Base-by-base conservation (phyloP, 2,113 vertebrate genomes). In the Laticauda colubrina region DNA sequence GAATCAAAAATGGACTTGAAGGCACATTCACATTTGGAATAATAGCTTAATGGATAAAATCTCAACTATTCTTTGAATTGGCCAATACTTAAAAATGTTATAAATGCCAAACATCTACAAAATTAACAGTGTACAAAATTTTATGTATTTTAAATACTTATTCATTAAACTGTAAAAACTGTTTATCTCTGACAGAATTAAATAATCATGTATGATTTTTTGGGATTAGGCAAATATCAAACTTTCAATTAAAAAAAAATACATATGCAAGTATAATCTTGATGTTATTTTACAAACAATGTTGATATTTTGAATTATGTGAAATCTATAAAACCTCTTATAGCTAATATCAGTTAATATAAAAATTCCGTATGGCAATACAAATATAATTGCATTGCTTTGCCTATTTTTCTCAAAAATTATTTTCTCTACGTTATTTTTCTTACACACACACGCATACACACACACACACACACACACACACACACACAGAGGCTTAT, bases 401-500 rank as follows among this genome's bases (percentile, higher is more conserved):
- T 0, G 4, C 7, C 21, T 53, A 39, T 56, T 75, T 56, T 56
- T 29, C 24, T 11, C 29, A 87, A 34, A 4, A 89, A n/a, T 54
- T 26, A 53, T 64, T 69, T n/a, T 89, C 56, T 64, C 11, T 0
- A 21, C 23, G 12, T 18, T 15, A 0, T 45, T 20, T 87, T 91
- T 75, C 23, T 51, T 11, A n/a, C 0, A 43, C 0, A 29, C 0
- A 2, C 18, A 1, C 1, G 23, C n/a, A 89, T 2, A 88, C 29
- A 55, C 53, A 75, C 87, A 0, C 15, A 87, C 34, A 45, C 0
- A 8, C 0, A 87, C 7, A 1, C 24, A 55, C 53, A 75, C 87
- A 0, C 15, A 87, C 34, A 51, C 1, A 15, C 0, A 53, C 8
- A 1, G 6, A 87, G 85, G 18, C 29, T 23, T 1, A 0, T 6